Base-by-base conservation (phyloP, 2,797 vertebrate genomes). In the Melopsittacus undulatus region DNA sequence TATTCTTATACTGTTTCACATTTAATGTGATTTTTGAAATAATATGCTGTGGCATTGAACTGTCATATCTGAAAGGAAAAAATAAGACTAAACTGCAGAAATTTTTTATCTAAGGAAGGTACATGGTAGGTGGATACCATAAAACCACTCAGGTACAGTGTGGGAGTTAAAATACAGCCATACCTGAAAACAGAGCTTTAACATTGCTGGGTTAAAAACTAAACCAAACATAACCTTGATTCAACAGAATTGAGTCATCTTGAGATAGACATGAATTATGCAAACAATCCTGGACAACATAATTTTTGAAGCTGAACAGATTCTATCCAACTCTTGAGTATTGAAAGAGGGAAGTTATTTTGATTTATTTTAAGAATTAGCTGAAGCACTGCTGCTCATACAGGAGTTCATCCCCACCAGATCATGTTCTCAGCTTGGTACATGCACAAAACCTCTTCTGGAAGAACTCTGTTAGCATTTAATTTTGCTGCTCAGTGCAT, bases 81-180 rank as follows among this genome's bases (percentile, higher is more conserved):
- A 87, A 38, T 72, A 45, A 54, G 5, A 22, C 32, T 49, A 80
- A 78, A 80, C 52, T 81, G 40, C 29, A 93, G 46, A 84, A 51
- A 75, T 38, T 18, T 85, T 92, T 90, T 68, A 62, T 83, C 57
- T 90, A 66, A 89, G 75, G 77, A 57, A 80, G 45, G 10, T 46
- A 51, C 18, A 18, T 32, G 18, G 75, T 92, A 64, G 85, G 77
- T 80, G 75, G 61, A 57, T 89, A 45, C 27, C 63, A 64, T 61
- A 87, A 83, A 95, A 80, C 34, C 27, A 83, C 24, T 43, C 57
- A 85, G n/a, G 56, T 84, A 46, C 16, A 68, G 57, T 68, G 86
- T 90, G 78, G 93, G 91, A 95, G 92, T 89, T 92, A 86, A 94
- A 84, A 88, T 43, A 89, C 26, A 72, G 75, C 68, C 52, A 92